Evolutionary conservation across 2,113 vertebrate species (phyloP).

Genomic region (Gnathonemus echidnorhynchus): DNA sequence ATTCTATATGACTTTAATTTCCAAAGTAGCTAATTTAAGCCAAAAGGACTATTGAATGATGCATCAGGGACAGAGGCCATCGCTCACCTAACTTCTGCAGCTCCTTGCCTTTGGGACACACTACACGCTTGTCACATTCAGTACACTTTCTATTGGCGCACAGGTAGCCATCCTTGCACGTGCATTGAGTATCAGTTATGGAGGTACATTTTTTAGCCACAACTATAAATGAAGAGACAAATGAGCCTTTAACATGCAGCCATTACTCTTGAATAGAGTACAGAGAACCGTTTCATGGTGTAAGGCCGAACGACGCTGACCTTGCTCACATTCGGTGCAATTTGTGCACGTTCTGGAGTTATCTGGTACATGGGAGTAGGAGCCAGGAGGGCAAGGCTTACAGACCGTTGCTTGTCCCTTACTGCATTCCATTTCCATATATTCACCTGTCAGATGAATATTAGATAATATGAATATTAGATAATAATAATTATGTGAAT

Average conservation of each 20-base stretch:
- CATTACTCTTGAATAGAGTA: background rate
- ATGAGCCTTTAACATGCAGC: background rate
- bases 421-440: slow-evolving; percentile 22
- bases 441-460: slow-evolving; percentile 38
- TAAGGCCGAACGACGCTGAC: slow-evolving; percentile 28
- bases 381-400: slow-evolving; percentile 9
- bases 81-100: slow-evolving; percentile 31
- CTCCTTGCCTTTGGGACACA: slow-evolving; percentile 29
- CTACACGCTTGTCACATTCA: slow-evolving; percentile 23
- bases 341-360: slow-evolving; percentile 25
- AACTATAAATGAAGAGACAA: slow-evolving; percentile 31
- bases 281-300: background rate
- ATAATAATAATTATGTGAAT: too few species aligned
- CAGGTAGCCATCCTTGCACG: slow-evolving; percentile 41
- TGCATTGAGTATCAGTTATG: slow-evolving; percentile 39
- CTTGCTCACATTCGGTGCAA: slow-evolving; percentile 39
- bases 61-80: background rate
- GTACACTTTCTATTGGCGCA: slow-evolving; percentile 42
- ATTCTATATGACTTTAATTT: background rate
- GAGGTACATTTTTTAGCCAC: slow-evolving; percentile 31
- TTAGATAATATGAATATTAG: too few species aligned
- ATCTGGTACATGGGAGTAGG: background rate
- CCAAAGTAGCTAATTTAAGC: background rate
- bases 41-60: background rate
- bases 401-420: slow-evolving; percentile 16